Conservation (phyloP, 2,113 vertebrate species). For the Megaceryle maxima region DNA sequence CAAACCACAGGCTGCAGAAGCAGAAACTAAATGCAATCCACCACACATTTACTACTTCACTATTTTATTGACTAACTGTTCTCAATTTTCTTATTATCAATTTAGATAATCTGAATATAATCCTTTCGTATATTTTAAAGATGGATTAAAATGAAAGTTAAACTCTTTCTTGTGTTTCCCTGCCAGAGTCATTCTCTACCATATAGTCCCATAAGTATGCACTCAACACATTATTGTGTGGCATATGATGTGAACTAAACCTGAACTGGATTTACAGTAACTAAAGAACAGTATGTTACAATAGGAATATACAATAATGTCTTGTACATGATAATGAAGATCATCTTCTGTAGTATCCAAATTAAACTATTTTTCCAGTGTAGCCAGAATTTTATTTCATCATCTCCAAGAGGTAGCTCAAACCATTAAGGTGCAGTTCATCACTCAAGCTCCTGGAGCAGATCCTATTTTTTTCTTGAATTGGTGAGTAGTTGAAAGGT, state of each 20-base stretch:
- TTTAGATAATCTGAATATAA: neutral
- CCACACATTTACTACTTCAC: neutral
- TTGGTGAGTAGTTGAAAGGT: neutral
- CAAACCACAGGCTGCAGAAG: neutral
- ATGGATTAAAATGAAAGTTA: neutral
- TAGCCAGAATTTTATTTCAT: neutral
- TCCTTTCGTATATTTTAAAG: neutral
- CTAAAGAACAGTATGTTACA: neutral
- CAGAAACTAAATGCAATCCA: neutral
- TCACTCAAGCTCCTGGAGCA: neutral
- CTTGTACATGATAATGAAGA: neutral
- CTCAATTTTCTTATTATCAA: neutral
- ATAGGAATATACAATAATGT: neutral
- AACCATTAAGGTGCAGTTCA: neutral
- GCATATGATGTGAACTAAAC: rapidly evolving
- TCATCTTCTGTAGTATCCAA: neutral
- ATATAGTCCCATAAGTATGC: neutral
- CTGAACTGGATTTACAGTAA: neutral
- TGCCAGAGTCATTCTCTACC: neutral
- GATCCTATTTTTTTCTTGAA: neutral
- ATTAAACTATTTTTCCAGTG: neutral
- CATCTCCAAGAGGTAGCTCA: neutral
- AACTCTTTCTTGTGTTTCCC: neutral
- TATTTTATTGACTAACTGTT: neutral
- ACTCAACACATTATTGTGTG: neutral